A percentile compares a stretch with the other conserved stretches of the same genome.
Conservation (phyloP, 1,140 invertebrate species). For the Cheumatopsyche charites region DNA sequence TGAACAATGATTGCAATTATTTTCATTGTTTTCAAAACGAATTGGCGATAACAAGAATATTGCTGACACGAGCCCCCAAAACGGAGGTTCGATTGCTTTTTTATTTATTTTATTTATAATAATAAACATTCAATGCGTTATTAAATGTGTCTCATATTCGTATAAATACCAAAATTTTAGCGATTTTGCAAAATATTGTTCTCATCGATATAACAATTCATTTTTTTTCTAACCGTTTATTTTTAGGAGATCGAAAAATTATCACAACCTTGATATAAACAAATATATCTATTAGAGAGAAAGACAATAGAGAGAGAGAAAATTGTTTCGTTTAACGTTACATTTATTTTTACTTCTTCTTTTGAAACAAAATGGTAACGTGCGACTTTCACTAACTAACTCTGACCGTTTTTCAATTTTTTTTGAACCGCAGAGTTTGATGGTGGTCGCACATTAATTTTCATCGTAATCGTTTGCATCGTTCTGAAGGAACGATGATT, state of each 20-base stretch:
- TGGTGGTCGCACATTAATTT: too few relatives aligned
- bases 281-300: constrained; percentile 35
- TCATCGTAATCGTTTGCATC: too few relatives aligned
- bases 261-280: constrained; percentile 39
- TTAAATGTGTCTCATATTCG: constrained; percentile 16
- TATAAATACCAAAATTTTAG: constrained; percentile 28
- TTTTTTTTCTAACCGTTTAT: constrained; percentile 20
- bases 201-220: constrained; percentile 36
- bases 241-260: constrained; percentile 34
- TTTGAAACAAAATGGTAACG: too few relatives aligned
- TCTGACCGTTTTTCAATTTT: not conserved
- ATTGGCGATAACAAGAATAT: constrained; percentile 32
- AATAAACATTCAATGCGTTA: constrained; percentile 25
- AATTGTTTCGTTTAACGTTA: not conserved
- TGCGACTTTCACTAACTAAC: not conserved
- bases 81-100: constrained; percentile 21
- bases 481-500: too few relatives aligned
- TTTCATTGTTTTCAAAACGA: constrained; percentile 14
- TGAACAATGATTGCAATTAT: constrained; percentile 1
- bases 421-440: not conserved
- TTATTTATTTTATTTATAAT: constrained; percentile 1
- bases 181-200: constrained; percentile 36
- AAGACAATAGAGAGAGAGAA: constrained; percentile 31
- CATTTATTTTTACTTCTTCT: not conserved
- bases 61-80: constrained; percentile 24